Conservation (phyloP, 2,888 invertebrate species). For the Sisyra terminalis region DNA sequence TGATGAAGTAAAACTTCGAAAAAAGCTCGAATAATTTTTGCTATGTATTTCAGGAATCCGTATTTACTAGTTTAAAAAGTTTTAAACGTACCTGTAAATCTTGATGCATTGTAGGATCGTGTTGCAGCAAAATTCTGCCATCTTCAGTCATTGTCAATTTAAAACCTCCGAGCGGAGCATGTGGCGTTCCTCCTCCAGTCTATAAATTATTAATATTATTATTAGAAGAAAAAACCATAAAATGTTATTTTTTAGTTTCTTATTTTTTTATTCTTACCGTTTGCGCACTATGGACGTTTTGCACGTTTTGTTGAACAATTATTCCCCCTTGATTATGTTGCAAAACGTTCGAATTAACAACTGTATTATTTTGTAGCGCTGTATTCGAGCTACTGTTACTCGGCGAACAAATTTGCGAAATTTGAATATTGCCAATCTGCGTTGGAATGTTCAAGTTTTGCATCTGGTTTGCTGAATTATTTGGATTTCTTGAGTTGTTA, state of each 20-base stretch:
- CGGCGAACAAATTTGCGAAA: slow-evolving; percentile 20
- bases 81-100: slow-evolving; percentile 22
- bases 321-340: slow-evolving; percentile 1
- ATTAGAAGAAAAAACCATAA: slow-evolving; percentile 8
- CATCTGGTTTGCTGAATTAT: not conserved
- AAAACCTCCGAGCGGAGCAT: slow-evolving; percentile 30
- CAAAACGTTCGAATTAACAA: slow-evolving; percentile 1
- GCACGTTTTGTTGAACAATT: not conserved
- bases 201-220: slow-evolving; percentile 3
- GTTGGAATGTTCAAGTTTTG: slow-evolving; percentile 22
- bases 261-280: slow-evolving; percentile 7
- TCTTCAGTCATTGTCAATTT: slow-evolving; percentile 50
- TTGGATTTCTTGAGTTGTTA: not conserved
- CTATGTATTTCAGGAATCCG: no score
- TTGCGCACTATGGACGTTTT: slow-evolving; percentile 6
- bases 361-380: not conserved
- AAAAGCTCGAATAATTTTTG: not conserved
- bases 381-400: not conserved
- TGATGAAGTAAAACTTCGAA: not conserved
- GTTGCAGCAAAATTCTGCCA: slow-evolving; percentile 46
- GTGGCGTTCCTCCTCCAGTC: not conserved
- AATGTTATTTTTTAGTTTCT: no score
- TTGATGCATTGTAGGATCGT: slow-evolving; percentile 40
- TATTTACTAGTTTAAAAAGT: not conserved
- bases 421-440: slow-evolving; percentile 30